phyloP scores from a whole-genome alignment of 92 coral and sea anemone species.

The Muricea muricata region DNA sequence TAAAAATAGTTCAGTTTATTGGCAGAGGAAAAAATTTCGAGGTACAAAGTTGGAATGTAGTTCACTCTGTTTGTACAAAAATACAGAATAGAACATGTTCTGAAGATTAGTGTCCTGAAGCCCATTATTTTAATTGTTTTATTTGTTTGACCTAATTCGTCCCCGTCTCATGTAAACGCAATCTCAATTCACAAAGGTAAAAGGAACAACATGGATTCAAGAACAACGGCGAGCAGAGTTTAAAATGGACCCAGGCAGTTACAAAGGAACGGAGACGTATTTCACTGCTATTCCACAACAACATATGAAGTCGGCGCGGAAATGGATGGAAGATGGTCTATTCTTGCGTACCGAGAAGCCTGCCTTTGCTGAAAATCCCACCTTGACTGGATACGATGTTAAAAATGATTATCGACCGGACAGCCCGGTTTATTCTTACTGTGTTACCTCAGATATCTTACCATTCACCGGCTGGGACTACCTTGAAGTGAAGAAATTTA shows the following conservation, averaged over 20 bases:
- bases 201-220: conserved; percentile 14
- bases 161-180: background rate
- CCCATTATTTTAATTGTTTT: too few relatives aligned
- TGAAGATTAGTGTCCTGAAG: too few relatives aligned
- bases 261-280: conserved; percentile 39
- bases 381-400: conserved; percentile 62
- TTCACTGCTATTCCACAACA: conserved; percentile 58
- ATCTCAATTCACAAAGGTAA: background rate
- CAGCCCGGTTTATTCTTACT: conserved; percentile 31
- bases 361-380: conserved; percentile 64
- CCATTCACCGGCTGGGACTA: conserved; percentile 85
- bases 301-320: conserved; percentile 68
- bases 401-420: background rate
- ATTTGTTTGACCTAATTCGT: too few relatives aligned
- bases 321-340: conserved; percentile 74
- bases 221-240: background rate
- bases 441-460: conserved; percentile 18
- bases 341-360: conserved; percentile 6
- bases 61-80: too few relatives aligned
- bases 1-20: too few relatives aligned
- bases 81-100: too few relatives aligned
- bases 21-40: too few relatives aligned
- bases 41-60: too few relatives aligned
- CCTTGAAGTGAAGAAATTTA: conserved; percentile 51
- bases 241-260: background rate